Evolutionary conservation across 2,113 vertebrate genomes (phyloP).

Genomic region (Pelusios castaneus): DNA sequence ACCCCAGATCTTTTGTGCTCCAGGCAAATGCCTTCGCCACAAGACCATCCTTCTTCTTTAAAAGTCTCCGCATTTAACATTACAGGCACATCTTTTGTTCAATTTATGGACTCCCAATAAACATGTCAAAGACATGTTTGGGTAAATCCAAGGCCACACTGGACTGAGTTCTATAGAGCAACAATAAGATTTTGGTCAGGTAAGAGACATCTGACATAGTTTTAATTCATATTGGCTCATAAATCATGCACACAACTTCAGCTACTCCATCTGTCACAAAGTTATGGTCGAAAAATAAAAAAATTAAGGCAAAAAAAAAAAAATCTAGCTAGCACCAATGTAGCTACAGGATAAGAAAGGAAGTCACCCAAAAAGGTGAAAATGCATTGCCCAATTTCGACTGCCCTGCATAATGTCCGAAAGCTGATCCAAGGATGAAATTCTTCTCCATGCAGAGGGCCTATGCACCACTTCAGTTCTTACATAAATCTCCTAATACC

Average conservation of each 20-base stretch:
- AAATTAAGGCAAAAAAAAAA: neutral
- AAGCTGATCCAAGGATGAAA: neutral
- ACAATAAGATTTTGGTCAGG: neutral
- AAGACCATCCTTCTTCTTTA: neutral
- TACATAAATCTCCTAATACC: neutral
- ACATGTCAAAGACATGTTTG: neutral
- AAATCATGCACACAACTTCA: neutral
- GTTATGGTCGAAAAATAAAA: neutral
- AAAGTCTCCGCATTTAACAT: neutral
- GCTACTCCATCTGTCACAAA: neutral
- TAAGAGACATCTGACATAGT: neutral
- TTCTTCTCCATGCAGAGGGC: neutral
- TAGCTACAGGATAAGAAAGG: neutral
- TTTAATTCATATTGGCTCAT: neutral
- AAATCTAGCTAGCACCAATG: rapidly evolving
- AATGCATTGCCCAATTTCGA: neutral
- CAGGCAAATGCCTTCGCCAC: neutral
- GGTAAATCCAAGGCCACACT: neutral
- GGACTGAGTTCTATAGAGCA: neutral
- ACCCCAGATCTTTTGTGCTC: neutral
- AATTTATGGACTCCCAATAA: neutral
- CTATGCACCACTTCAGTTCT: neutral
- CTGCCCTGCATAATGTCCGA: neutral
- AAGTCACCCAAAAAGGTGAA: neutral
- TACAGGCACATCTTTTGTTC: neutral